Evolutionary conservation across 1,140 invertebrate genomes (phyloP).

Genomic region (Tribolium castaneum): DNA sequence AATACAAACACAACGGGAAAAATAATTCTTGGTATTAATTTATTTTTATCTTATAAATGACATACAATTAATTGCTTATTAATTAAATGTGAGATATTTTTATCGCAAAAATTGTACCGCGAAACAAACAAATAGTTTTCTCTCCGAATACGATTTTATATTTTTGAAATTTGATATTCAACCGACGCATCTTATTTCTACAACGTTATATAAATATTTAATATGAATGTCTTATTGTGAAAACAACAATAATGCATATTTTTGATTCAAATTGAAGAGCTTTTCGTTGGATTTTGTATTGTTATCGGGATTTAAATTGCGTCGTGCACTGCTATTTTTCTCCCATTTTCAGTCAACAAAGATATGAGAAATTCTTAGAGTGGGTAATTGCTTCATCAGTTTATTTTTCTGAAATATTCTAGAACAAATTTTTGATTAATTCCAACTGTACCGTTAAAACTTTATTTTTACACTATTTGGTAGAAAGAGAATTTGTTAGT

Average conservation of each 20-base stretch:
- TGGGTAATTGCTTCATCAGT: not conserved
- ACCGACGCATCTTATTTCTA: not conserved
- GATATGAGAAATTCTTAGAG: not conserved
- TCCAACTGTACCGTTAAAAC: not conserved
- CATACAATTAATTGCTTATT: not conserved
- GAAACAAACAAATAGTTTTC: not conserved
- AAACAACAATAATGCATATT: not conserved
- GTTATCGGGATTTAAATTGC: too few relatives aligned
- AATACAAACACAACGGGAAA: not conserved
- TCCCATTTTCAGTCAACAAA: not conserved
- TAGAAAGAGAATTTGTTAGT: not conserved
- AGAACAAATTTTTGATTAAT: not conserved
- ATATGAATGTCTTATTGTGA: not conserved
- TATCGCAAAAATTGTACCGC: not conserved
- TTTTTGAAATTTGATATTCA: not conserved
- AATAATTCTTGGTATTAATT: not conserved
- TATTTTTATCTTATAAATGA: not conserved
- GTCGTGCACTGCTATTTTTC: too few relatives aligned
- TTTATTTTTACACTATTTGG: not conserved
- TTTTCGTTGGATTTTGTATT: not conserved
- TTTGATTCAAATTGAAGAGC: not conserved
- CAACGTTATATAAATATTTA: not conserved
- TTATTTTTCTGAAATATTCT: not conserved
- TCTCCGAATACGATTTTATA: not conserved
- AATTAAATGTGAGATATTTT: not conserved